Evolutionary conservation across 2,113 vertebrate species (phyloP).

Genomic region (Malurus elegans): DNA sequence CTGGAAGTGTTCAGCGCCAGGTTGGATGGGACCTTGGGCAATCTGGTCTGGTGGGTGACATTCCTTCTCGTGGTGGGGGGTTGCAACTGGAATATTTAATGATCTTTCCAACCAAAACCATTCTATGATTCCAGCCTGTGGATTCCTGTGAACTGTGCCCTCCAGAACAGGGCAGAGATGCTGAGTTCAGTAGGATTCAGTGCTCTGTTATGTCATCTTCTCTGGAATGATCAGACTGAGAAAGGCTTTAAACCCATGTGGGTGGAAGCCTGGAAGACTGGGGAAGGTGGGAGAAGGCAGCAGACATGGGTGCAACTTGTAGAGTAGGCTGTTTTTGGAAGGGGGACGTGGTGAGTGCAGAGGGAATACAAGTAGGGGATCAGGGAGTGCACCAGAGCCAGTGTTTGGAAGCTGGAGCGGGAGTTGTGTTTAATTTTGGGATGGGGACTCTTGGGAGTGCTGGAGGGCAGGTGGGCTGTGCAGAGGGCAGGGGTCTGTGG

Average conservation of each 20-base stretch:
- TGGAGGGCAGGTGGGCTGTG: neutral
- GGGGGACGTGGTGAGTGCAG: neutral
- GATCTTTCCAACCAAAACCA: neutral
- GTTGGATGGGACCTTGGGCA: neutral
- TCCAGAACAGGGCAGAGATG: neutral
- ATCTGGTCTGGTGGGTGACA: neutral
- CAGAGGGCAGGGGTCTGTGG: neutral
- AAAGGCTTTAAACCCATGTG: neutral
- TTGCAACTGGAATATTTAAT: neutral
- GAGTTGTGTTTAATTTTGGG: neutral
- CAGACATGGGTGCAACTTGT: rapidly evolving
- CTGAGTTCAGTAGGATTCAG: neutral
- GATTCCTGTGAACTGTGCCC: neutral
- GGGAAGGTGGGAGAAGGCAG: neutral
- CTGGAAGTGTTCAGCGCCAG: neutral
- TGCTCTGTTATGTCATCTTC: neutral
- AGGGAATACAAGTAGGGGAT: neutral
- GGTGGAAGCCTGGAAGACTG: neutral
- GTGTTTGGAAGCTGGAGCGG: neutral
- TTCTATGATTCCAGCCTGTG: neutral
- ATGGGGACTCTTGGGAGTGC: neutral
- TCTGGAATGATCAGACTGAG: neutral
- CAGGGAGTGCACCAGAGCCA: rapidly evolving
- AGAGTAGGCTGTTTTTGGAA: neutral
- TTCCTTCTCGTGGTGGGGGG: neutral